Evolutionary conservation across 2,888 invertebrate genomes (phyloP).

Genomic region (Smittia sp.): DNA sequence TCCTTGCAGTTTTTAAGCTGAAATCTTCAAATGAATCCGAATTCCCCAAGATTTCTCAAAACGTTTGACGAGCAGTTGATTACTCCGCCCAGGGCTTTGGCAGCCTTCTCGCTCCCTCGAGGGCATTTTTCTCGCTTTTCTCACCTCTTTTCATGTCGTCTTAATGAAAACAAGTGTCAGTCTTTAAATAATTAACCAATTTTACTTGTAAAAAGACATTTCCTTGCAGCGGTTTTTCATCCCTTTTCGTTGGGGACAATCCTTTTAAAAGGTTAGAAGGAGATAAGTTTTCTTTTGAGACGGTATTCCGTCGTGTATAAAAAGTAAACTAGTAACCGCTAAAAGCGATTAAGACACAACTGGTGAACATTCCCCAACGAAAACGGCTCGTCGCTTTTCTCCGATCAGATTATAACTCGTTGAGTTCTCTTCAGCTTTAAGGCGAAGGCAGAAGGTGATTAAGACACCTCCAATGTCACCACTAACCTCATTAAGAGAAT

Average conservation of each 20-base stretch:
- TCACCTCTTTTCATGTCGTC: conserved; percentile 10
- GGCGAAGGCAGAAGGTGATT: not conserved
- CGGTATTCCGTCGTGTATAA: too few species aligned
- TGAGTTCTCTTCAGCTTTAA: too few species aligned
- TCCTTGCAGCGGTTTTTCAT: not conserved
- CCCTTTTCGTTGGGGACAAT: too few species aligned
- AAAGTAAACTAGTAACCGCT: too few species aligned
- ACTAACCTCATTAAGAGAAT: not conserved
- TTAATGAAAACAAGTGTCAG: conserved; percentile 36
- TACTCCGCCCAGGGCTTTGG: not conserved
- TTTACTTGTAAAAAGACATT: conserved; percentile 14
- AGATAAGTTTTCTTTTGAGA: too few species aligned
- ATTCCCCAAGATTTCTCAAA: not conserved
- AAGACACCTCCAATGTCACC: conserved; percentile 11
- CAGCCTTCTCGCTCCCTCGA: not conserved
- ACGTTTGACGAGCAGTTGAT: not conserved
- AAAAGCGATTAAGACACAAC: too few species aligned
- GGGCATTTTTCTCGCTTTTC: not conserved
- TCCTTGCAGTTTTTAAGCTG: too few species aligned
- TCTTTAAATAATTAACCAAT: conserved; percentile 25
- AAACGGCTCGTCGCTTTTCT: too few species aligned
- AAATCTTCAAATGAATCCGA: not conserved
- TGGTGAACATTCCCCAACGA: conserved; percentile 5
- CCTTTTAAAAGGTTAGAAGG: too few species aligned
- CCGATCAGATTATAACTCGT: too few species aligned